Evolutionary conservation across 2,888 invertebrate genomes (phyloP).

Genomic region (Tetropium fuscum): DNA sequence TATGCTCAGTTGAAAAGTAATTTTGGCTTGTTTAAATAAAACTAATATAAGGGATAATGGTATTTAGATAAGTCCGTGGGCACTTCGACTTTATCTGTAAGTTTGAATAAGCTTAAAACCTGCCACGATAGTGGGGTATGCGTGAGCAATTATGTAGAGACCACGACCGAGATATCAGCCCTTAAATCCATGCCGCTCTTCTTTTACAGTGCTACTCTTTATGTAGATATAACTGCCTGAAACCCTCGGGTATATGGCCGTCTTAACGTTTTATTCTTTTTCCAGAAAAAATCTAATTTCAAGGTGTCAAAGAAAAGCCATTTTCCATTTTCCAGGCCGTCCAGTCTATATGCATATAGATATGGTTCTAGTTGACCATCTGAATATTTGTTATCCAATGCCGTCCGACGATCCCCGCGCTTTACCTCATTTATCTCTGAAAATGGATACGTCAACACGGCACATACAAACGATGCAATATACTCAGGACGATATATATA

Average conservation of each 20-base stretch:
- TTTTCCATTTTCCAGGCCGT: constrained; percentile 65
- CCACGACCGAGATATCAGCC: background rate
- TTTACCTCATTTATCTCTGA: constrained; percentile 39
- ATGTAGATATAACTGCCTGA: constrained; percentile 52
- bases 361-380: constrained; percentile 61
- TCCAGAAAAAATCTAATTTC: constrained; percentile 67
- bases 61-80: constrained; percentile 34
- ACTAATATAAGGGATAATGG: constrained; percentile 37
- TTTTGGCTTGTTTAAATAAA: constrained; percentile 34
- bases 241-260: constrained; percentile 40
- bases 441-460: constrained; percentile 36
- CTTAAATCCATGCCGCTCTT: constrained; percentile 48
- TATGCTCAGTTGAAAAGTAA: constrained; percentile 32
- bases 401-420: constrained; percentile 19
- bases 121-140: background rate
- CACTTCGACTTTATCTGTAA: constrained; percentile 30
- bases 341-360: constrained; percentile 63
- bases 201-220: constrained; percentile 45
- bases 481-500: constrained; percentile 24
- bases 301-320: constrained; percentile 68
- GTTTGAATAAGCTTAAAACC: constrained; percentile 26
- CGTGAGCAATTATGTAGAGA: constrained; percentile 9
- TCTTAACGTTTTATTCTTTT: constrained; percentile 55
- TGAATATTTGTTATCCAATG: constrained; percentile 54
- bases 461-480: constrained; percentile 29